Base-by-base conservation (phyloP, 2,888 invertebrate genomes). In the Cotesia congregata region DNA sequence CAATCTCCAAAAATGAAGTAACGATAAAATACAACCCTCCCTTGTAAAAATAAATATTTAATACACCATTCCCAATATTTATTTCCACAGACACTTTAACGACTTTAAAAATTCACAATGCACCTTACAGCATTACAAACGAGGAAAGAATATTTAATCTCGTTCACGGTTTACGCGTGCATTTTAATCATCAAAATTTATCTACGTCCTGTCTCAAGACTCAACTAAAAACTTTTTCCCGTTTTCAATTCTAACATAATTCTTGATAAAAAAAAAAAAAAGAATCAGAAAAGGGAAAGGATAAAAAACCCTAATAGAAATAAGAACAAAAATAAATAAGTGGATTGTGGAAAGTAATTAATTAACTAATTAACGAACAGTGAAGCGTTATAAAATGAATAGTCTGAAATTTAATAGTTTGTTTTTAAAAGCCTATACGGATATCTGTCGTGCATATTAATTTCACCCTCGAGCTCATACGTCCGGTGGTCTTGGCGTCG, bases 61-160 rank as follows among this genome's bases (percentile, higher is more conserved):
- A 72, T 61, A 4, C 20, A 50, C 60, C 7, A 50, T 50, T 50
- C 12, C 50, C 12, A 12, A 50, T 50, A 50, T 50, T 50, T 50
- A 50, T 50, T 50, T 50, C 50, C 12, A 50, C 50, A 50, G 12
- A 50, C 50, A 50, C 50, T 50, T 50, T 50, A 50, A 72, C 77
- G 81, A 81, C 82, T 83, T 79, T 83, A 80, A 71, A 82, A 82
- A 88, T 87, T 86, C 85, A 83, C 77, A 72, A 59, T 76, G 74
- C 76, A 77, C 65, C 65, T 39, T 60, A 68, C 72, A 75, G 50
- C 75, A 30, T 79, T 72, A 71, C 76, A 67, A 67, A 86, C 85
- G 83, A 82, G 83, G 77, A 80, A 81, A 38, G 85, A 86, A 87
- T 87, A 83, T 75, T 72, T 79, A 69, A 80, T 82, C 71, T 20